Base-by-base conservation (phyloP, 2,888 invertebrate species). In the Anarsia innoxiella region DNA sequence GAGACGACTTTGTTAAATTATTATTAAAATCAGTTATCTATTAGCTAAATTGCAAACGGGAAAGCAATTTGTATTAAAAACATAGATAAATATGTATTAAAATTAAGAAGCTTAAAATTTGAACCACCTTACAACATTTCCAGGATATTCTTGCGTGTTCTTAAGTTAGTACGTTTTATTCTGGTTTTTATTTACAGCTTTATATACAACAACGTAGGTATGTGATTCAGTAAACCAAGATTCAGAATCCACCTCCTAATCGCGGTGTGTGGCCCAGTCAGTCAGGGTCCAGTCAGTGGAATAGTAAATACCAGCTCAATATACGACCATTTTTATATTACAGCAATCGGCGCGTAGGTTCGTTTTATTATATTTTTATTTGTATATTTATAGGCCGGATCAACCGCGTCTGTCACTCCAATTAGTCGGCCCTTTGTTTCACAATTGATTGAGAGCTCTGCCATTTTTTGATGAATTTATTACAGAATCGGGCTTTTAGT, bases 261-360 rank as follows among this genome's bases (percentile, higher is more conserved):
- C 51, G 10, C 36, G 42, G 52, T 51, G 59, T 59, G 59, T 57
- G 59, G 59, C 51, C 55, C 32, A 37, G 28, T 37, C n/a, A n/a
- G n/a, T n/a, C n/a, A n/a, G n/a, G 44, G 32, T 40, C 31, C 30
- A 27, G 26, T 31, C 39, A 23, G 30, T 38, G 35, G 41, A 41
- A 39, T 37, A 46, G 42, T 48, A 49, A 51, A 52, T 44, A 41
- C 46, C 36, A 30, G 25, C 27, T 32, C 32, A 37, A 41, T 43
- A 42, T 41, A 42, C 48, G 32, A 40, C 30, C 41, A 49, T 46
- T 48, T 48, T 50, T 50, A 53, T 48, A 50, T 45, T 39, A 36
- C 16, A 26, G 35, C 42, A 35, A 44, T 42, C 39, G 39, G 41
- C 38, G 39, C 47, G 53, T 53, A 50, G 54, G 48, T 43, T 41